phyloP scores from a whole-genome alignment of 1,140 invertebrate species.

The Psilanteris sp. region DNA sequence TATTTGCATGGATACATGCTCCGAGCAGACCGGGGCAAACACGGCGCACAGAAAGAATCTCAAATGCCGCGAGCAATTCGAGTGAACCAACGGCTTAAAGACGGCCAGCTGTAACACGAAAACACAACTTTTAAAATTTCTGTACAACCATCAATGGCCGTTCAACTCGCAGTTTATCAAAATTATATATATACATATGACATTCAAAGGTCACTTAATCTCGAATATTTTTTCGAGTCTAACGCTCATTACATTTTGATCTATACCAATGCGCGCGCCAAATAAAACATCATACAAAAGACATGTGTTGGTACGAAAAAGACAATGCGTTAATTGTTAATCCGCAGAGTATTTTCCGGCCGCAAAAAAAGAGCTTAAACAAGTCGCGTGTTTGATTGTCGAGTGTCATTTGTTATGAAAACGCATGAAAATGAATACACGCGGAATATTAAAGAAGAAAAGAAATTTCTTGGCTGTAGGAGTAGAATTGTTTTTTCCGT shows the following conservation, averaged over 20 bases:
- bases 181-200: constrained; percentile 22
- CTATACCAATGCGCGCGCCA: too few species aligned
- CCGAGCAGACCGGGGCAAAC: constrained; percentile 95
- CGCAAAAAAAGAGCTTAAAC: constrained; percentile 4
- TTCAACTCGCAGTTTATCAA: constrained; percentile 37
- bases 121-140: constrained; percentile 38
- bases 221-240: too few species aligned
- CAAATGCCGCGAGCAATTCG: constrained; percentile 92
- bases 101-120: constrained; percentile 83
- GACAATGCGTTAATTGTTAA: too few species aligned
- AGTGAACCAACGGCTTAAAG: constrained; percentile 89
- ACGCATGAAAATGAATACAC: constrained; percentile 26
- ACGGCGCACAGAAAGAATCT: constrained; percentile 95
- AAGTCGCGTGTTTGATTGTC: too few species aligned
- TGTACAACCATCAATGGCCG: constrained; percentile 19
- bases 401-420: constrained; percentile 43
- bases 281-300: too few species aligned
- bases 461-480: constrained; percentile 40
- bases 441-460: constrained; percentile 25
- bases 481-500: constrained; percentile 60
- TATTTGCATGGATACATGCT: constrained; percentile 91
- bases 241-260: too few species aligned
- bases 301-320: too few species aligned
- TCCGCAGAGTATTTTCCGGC: too few species aligned
- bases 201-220: too few species aligned